Base-by-base conservation (phyloP, 2,797 vertebrate genomes). In the Silurus lanzhouensis region DNA sequence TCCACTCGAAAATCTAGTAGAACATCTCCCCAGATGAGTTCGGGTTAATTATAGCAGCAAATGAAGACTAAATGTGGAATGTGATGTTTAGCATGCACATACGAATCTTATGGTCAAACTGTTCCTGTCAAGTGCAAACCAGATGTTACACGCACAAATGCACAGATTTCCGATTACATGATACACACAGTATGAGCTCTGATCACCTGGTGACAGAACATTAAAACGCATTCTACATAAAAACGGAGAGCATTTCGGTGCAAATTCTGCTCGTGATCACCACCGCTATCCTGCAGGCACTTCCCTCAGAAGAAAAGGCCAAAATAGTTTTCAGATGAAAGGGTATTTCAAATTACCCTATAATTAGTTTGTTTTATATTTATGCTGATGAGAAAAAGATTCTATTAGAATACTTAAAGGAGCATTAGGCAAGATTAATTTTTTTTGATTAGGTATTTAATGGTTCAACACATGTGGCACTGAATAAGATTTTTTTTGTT, bases 341-440 rank as follows among this genome's bases (percentile, higher is more conserved):
- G 84, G 84, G 85, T 87, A 85, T 86, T 87, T 78, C 27, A 79
- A 84, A 87, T 80, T 27, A 13, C 76, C 80, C 66, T 66, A 57
- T 85, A 87, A 88, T 85, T 87, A 81, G 71, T 80, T 86, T 77
- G 82, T 82, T 72, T 44, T 44, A 84, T 82, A 86, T 83, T 76
- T 22, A 25, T 63, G 15, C 38, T 38, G 9, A 82, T 1, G 58
- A 78, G 6, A 78, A 61, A 20, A 63, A 10, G 44, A 78, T 44
- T 78, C 31, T 85, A 66, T 57, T 31, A 7, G 60, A 0, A 64
- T 64, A 25, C 7, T 57, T 71, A 44, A 71, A 70, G 20, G 25
- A 22, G 25, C 25, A 58, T 58, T 22, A 44, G 10, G 3, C 7
- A 81, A 19, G n/a, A 44, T 25, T 48, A n/a, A n/a, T 55, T 46